phyloP scores from a whole-genome alignment of 2,888 invertebrate species.

The Lydus trimaculatus region DNA sequence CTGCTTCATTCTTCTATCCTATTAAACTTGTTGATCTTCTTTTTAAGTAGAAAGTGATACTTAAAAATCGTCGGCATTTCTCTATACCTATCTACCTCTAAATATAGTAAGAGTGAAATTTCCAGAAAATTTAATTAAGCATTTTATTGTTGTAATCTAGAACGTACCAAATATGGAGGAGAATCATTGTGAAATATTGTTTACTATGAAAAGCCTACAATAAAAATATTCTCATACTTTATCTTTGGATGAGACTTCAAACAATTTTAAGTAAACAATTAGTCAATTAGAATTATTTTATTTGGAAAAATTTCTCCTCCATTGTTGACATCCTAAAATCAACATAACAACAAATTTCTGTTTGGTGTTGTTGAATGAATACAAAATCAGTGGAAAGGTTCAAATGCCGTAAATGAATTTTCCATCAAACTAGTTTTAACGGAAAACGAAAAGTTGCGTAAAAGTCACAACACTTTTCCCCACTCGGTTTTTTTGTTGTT shows the following conservation, averaged over 20 bases:
- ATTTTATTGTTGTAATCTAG: not conserved
- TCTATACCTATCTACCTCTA: too few relatives aligned
- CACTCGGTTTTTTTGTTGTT: not conserved
- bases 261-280: not conserved
- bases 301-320: not conserved
- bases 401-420: not conserved
- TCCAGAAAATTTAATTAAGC: not conserved
- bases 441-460: not conserved
- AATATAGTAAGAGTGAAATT: not conserved
- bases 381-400: not conserved
- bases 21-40: not conserved
- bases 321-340: not conserved
- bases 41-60: not conserved
- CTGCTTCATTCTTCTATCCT: not conserved
- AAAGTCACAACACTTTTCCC: not conserved
- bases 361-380: not conserved
- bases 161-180: not conserved
- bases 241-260: not conserved
- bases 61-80: not conserved
- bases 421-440: not conserved
- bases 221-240: constrained; percentile 1
- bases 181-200: not conserved
- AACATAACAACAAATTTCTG: not conserved
- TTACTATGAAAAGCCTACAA: not conserved
- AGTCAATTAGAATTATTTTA: not conserved